Evolutionary conservation across 1,140 invertebrate species (phyloP).

Genomic region (Cydia amplana): DNA sequence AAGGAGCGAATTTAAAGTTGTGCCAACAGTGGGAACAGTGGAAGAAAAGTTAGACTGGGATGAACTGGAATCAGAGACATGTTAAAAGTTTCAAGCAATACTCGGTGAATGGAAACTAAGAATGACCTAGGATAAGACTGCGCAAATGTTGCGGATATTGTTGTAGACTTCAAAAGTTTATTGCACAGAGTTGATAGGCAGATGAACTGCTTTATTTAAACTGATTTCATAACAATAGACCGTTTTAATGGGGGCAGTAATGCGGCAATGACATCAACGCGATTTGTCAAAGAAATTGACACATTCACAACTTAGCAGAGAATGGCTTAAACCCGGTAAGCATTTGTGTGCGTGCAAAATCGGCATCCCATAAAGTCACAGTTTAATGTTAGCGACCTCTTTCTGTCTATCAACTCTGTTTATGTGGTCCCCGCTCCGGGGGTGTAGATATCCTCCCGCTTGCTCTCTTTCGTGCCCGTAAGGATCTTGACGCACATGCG

Average conservation of each 20-base stretch:
- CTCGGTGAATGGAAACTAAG: not conserved
- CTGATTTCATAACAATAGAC: too few species aligned
- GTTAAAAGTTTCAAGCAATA: constrained; percentile 15
- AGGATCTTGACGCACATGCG: not conserved
- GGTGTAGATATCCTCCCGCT: not conserved
- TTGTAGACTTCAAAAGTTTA: constrained; percentile 32
- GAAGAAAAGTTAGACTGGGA: not conserved
- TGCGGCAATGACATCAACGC: too few species aligned
- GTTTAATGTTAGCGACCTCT: too few species aligned
- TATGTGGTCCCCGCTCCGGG: not conserved
- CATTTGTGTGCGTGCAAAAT: too few species aligned
- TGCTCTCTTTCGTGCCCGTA: not conserved
- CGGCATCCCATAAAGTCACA: too few species aligned
- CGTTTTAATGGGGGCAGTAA: too few species aligned
- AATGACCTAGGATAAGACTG: constrained; percentile 15
- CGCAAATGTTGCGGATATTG: constrained; percentile 30
- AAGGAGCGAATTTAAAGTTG: constrained; percentile 23
- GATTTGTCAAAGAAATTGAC: too few species aligned
- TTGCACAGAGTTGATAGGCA: not conserved
- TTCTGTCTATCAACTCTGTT: too few species aligned
- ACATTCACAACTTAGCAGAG: too few species aligned
- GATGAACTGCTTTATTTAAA: too few species aligned
- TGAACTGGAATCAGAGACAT: not conserved
- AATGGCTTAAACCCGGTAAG: too few species aligned
- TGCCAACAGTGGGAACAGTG: constrained; percentile 8